These are phyloP conservation scores for Orchesella flavescens DNA, from an alignment of 2,888 invertebrate species.

Conservation along the genomic window DNA sequence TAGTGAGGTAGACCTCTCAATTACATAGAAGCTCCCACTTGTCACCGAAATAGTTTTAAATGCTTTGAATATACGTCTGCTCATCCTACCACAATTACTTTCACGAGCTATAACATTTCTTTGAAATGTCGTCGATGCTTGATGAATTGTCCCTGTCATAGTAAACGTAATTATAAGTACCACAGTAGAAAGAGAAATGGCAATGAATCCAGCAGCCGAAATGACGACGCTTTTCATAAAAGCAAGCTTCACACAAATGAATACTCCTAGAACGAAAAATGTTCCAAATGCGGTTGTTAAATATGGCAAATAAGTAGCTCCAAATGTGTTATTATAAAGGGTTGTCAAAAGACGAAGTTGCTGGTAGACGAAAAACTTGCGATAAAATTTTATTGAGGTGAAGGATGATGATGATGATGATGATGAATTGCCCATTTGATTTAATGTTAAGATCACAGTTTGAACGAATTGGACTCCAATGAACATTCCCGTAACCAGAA, in stretches of 20 bases:
- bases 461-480: background rate
- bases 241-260: background rate
- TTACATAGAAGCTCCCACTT: too few species aligned
- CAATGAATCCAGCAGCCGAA: too few species aligned
- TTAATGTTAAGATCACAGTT: background rate
- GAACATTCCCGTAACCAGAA: background rate
- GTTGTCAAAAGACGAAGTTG: background rate
- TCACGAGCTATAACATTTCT: too few species aligned
- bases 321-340: background rate
- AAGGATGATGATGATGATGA: too few species aligned
- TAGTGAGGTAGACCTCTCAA: too few species aligned
- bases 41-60: too few species aligned
- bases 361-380: background rate
- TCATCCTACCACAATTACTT: too few species aligned
- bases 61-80: too few species aligned
- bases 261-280: background rate
- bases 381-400: background rate
- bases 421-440: too few species aligned
- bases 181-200: background rate
- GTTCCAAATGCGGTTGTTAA: background rate
- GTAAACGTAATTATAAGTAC: too few species aligned
- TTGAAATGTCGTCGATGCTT: too few species aligned
- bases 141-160: too few species aligned
- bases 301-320: background rate
- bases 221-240: background rate